Evolutionary conservation across 1,140 invertebrate genomes (phyloP), one percentile per base, ranked within the genome.

Genomic region (Drepana arcuata): DNA sequence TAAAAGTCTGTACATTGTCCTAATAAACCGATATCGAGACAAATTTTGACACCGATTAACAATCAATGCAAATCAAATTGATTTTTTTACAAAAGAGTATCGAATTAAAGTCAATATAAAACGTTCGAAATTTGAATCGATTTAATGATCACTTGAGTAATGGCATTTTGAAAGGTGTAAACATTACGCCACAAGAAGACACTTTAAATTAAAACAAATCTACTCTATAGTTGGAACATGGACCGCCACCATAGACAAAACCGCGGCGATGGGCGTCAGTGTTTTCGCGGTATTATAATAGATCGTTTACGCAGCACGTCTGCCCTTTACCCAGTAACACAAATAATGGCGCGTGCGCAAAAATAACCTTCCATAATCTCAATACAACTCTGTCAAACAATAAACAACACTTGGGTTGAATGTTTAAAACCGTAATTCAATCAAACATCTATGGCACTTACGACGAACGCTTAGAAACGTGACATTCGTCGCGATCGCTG

Each of bases 261-360:
- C 41, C 31, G 28, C 41, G 38, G 30, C 25, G 25, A 42, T 16
- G 12, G 16, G 35, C 16, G 23, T 16, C 24, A 15, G 29, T 44
- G 30, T 47, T 40, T 48, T 38, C 39, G 38, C 27, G 34, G 32
- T 14, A 39, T 30, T 12, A 43, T 48, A 41, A 33, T 44, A 44
- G 30, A 31, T 34, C 25, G 34, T n/a, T n/a, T n/a, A 46, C 30
- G 11, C 38, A 21, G 32, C 57, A 64, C 57, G 50, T 66, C 62
- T 66, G 70, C 73, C 73, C 70, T 74, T 78, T 74, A 74, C 73
- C 73, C 45, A 78, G 59, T 78, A 59, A 78, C 70, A 74, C 57
- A 64, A 63, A 71, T 78, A 65, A 34, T 38, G 41, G 45, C 43
- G 37, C 34, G 43, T 51, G 45, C 48, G 49, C 52, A 69, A 69